phyloP scores from a whole-genome alignment of 2,888 invertebrate genomes.

The Hipparchia semele region DNA sequence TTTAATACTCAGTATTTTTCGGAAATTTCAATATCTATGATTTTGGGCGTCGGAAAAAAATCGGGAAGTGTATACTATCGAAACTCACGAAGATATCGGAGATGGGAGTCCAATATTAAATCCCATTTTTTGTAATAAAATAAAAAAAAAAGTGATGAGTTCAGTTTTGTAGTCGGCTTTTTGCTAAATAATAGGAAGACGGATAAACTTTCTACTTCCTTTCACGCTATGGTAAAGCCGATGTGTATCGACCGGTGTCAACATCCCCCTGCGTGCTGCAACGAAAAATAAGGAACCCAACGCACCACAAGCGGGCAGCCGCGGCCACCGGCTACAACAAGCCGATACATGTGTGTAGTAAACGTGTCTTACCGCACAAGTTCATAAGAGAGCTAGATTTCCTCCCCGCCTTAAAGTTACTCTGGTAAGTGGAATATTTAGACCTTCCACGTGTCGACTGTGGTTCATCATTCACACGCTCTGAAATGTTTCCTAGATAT shows the following conservation, averaged over 20 bases:
- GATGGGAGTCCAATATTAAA: no score
- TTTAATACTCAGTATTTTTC: no score
- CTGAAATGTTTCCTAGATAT: slow-evolving; percentile 88
- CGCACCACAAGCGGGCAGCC: slow-evolving; percentile 69
- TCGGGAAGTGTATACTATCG: no score
- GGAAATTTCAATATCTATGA: no score
- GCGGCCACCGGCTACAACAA: slow-evolving; percentile 59
- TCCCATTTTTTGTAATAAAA: no score
- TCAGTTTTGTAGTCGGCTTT: no score
- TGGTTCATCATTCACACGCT: slow-evolving; percentile 90
- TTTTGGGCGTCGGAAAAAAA: no score
- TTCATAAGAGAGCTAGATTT: slow-evolving; percentile 98
- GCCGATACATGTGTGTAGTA: slow-evolving; percentile 61
- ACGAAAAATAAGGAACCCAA: slow-evolving; percentile 68
- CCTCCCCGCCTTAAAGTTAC: slow-evolving; percentile 93
- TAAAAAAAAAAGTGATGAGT: no score
- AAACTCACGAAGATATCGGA: no score
- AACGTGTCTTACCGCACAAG: slow-evolving; percentile 94
- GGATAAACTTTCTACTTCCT: no score
- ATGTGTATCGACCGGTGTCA: neutral
- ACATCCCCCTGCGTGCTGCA: slow-evolving; percentile 53
- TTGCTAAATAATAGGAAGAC: no score
- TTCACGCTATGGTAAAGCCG: no score
- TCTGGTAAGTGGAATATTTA: slow-evolving; percentile 92
- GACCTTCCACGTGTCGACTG: slow-evolving; percentile 92